phyloP scores from a whole-genome alignment of 2,113 vertebrate genomes.

The Okapia johnstoni region DNA sequence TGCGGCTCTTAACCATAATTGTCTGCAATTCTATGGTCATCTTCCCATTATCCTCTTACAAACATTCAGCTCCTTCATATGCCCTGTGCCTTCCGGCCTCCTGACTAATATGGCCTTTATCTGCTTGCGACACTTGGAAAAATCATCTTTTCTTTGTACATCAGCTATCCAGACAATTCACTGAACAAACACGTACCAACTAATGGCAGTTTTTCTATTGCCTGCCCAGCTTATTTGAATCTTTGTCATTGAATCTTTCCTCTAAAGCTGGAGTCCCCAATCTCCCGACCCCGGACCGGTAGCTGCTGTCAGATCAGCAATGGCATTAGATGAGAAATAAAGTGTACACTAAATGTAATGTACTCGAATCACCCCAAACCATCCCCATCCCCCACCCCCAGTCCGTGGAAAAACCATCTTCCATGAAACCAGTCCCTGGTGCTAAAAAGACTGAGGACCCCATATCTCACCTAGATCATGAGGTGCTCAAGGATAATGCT shows the following conservation, averaged over 20 bases:
- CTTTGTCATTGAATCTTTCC: background rate
- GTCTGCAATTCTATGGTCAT: background rate
- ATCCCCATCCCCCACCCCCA: background rate
- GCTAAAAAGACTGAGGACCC: background rate
- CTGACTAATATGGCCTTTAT: background rate
- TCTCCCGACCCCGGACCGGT: accelerated
- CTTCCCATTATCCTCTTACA: background rate
- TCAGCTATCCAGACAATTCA: background rate
- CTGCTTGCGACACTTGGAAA: background rate
- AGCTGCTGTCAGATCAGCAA: background rate
- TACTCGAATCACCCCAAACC: background rate
- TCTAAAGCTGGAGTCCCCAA: background rate
- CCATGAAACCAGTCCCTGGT: background rate
- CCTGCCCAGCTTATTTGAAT: background rate
- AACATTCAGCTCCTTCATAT: background rate
- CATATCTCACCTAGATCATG: too few relatives aligned
- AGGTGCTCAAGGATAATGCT: background rate
- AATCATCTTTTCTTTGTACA: background rate
- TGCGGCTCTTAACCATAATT: accelerated
- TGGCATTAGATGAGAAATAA: background rate
- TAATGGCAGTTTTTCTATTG: background rate
- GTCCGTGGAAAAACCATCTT: background rate
- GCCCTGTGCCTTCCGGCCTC: background rate
- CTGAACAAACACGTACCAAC: accelerated
- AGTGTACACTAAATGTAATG: background rate